Base-by-base conservation (phyloP, 2,888 invertebrate genomes). In the Clistopyga incitator region DNA sequence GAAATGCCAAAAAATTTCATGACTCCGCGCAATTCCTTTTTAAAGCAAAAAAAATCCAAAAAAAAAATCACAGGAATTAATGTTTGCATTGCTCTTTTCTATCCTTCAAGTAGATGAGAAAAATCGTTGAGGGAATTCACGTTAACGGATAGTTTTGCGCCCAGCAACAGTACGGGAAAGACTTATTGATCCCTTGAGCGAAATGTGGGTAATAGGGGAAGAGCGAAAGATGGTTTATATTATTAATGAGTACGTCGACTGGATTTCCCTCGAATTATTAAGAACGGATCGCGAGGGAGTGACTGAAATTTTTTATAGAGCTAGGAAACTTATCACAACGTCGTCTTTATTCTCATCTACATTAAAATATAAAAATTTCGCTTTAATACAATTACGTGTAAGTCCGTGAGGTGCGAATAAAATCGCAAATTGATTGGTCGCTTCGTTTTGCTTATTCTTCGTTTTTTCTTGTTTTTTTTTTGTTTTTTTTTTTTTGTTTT, bases 361-460 rank as follows among this genome's bases (percentile, higher is more conserved):
- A 74, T 80, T 85, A 82, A 80, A 77, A 84, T 81, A 85, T 82
- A 78, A 78, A 84, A 82, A 74, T 77, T 74, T 64, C 29, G 47
- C 50, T 75, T 76, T 77, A 54, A 64, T 78, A 81, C 70, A 81
- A 70, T 74, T 68, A 74, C 72, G 54, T 76, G 52, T 20, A 54
- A 77, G 77, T 83, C 56, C 67, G 64, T 75, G 56, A 47, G 64
- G n/a, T 67, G 82, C 65, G 67, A 68, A 64, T 50, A 68, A 10
- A 11, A 47, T 76, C 71, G 65, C 72, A n/a, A 47, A 45, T 75
- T 75, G 74, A 64, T 78, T 76, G 23, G 45, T 82, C 52, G 67
- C 45, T 72, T 72, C 59, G 10, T 45, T 54, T 42, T 61, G n/a
- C n/a, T n/a, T n/a, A n/a, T n/a, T n/a, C n/a, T n/a, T n/a, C n/a